Evolutionary conservation across 1,140 invertebrate genomes (phyloP).

Genomic region (Conus betulinus): DNA sequence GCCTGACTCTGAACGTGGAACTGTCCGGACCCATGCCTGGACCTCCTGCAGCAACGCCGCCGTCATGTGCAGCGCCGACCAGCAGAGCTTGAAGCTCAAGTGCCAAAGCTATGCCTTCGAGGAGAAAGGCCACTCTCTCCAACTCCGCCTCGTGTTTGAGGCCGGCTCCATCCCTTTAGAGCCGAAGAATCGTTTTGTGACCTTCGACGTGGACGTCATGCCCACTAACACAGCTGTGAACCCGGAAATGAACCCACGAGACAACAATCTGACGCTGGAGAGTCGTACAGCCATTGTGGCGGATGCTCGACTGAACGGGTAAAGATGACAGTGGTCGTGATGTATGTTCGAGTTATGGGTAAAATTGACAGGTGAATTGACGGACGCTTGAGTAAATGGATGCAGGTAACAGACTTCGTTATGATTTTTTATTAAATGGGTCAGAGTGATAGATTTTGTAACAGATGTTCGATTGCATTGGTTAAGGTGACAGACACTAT

Average conservation of each 20-base stretch:
- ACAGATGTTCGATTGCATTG: too few species aligned
- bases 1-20: neutral
- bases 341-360: too few species aligned
- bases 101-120: neutral
- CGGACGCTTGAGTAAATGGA: too few species aligned
- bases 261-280: neutral
- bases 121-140: too few species aligned
- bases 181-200: neutral
- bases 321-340: too few species aligned
- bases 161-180: slow-evolving; percentile 3
- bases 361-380: too few species aligned
- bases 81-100: neutral
- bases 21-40: neutral
- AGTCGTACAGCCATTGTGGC: neutral
- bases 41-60: neutral
- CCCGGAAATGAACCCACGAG: neutral
- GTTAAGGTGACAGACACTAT: too few species aligned
- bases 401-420: too few species aligned
- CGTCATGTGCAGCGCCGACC: neutral
- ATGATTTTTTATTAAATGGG: too few species aligned
- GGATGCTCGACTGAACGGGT: neutral
- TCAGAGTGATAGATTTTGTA: too few species aligned
- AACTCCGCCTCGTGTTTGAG: neutral
- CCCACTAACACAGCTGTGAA: neutral
- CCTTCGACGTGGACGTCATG: neutral